A percentile compares a stretch with the other conserved stretches of the same genome.
phyloP scores from a whole-genome alignment of 2,888 invertebrate genomes.

The Fissipunctia ypsillon region DNA sequence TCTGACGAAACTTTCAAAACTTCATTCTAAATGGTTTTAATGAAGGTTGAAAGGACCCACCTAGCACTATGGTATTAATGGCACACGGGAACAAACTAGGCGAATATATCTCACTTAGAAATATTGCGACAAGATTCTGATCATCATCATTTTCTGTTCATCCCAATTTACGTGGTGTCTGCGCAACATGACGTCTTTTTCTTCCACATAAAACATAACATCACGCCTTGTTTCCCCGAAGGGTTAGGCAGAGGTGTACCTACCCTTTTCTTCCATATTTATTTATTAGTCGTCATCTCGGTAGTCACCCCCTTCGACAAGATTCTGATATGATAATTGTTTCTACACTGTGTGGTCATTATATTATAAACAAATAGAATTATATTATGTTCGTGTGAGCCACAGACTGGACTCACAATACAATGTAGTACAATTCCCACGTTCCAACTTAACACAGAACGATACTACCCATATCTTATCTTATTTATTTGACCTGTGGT shows the following conservation, averaged over 20 bases:
- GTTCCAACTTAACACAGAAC: slow-evolving; percentile 9
- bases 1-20: neutral
- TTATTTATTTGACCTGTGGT: slow-evolving; percentile 31
- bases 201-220: too few relatives aligned
- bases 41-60: neutral
- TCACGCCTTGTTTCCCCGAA: too few relatives aligned
- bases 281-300: too few relatives aligned
- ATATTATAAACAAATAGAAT: slow-evolving; percentile 44
- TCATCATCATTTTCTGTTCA: too few relatives aligned
- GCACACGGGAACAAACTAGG: neutral
- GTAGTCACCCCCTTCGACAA: too few relatives aligned
- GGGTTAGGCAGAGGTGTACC: too few relatives aligned
- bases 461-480: neutral
- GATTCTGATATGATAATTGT: slow-evolving; percentile 1
- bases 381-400: slow-evolving; percentile 31
- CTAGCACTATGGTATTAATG: neutral
- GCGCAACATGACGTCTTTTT: too few relatives aligned
- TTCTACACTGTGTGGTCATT: slow-evolving; percentile 6
- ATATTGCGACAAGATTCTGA: slow-evolving; percentile 11
- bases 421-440: slow-evolving; percentile 51
- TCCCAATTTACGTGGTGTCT: too few relatives aligned
- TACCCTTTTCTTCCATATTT: too few relatives aligned
- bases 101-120: neutral
- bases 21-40: neutral
- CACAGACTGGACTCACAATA: slow-evolving; percentile 31